These are phyloP conservation scores for Monochamus alternatus DNA, from an alignment of 2,888 invertebrate genomes.

Conservation along the genomic window DNA sequence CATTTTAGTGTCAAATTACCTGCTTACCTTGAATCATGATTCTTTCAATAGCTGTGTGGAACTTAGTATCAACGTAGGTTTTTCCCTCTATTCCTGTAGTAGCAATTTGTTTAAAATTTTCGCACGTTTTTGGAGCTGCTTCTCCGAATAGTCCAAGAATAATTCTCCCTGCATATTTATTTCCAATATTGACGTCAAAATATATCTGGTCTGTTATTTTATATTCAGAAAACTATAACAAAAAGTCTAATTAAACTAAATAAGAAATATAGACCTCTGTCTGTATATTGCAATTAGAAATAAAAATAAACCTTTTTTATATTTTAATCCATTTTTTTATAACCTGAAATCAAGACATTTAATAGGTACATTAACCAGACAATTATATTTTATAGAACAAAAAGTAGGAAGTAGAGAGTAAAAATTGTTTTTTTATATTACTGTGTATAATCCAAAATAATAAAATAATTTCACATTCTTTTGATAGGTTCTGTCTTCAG, in stretches of 20 bases:
- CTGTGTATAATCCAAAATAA: too few relatives aligned
- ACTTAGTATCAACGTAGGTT: conserved; percentile 84
- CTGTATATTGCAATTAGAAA: too few relatives aligned
- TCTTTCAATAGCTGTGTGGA: conserved; percentile 89
- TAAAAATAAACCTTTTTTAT: too few relatives aligned
- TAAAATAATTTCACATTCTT: too few relatives aligned
- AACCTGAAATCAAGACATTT: too few relatives aligned
- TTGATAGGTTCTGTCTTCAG: not conserved
- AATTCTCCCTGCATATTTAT: conserved; percentile 82
- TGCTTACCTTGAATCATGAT: conserved; percentile 92
- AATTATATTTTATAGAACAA: too few relatives aligned
- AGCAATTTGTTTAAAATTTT: conserved; percentile 90
- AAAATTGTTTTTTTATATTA: too few relatives aligned
- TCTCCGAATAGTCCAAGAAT: conserved; percentile 93
- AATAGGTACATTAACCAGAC: too few relatives aligned
- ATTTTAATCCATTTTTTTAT: too few relatives aligned
- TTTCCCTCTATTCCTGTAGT: conserved; percentile 82
- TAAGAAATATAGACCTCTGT: too few relatives aligned
- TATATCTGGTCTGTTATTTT: conserved; percentile 87
- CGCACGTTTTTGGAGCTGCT: conserved; percentile 86
- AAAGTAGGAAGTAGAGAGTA: too few relatives aligned
- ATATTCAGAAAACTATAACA: conserved; percentile 75
- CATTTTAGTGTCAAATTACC: too few relatives aligned
- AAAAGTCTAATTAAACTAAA: not conserved
- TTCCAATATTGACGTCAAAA: conserved; percentile 85